Evolutionary conservation across 2,888 invertebrate genomes (phyloP).

Genomic region (Tanypteryx hageni): DNA sequence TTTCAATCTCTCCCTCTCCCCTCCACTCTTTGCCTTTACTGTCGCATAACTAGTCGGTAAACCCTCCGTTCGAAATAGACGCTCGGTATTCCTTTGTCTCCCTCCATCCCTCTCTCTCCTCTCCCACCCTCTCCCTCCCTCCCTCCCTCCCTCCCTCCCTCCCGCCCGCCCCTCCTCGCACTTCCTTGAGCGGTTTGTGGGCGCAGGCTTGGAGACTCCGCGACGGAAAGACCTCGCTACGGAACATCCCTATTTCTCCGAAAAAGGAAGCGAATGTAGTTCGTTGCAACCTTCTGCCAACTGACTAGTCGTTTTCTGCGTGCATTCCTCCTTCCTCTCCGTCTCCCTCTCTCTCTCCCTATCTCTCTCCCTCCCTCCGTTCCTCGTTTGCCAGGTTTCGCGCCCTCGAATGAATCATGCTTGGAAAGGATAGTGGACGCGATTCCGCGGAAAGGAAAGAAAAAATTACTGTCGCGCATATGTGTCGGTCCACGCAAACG

Average conservation of each 20-base stretch:
- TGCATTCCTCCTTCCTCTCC: slow-evolving; percentile 6
- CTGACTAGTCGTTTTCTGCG: neutral
- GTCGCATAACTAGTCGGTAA: neutral
- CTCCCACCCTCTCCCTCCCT: neutral
- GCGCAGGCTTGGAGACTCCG: neutral
- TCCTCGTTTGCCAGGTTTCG: neutral
- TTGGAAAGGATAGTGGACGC: neutral
- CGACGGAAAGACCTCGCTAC: neutral
- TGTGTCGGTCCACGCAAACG: too few relatives aligned
- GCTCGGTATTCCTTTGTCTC: neutral
- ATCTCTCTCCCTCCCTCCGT: neutral
- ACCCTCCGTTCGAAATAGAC: neutral
- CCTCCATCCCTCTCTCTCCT: neutral
- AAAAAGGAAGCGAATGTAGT: slow-evolving; percentile 11
- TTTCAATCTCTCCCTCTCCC: neutral
- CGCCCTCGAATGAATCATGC: neutral
- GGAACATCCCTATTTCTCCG: slow-evolving; percentile 32
- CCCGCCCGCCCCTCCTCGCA: neutral
- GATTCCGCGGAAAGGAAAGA: neutral
- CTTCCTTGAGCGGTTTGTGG: neutral
- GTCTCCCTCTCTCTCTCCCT: neutral
- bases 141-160: neutral
- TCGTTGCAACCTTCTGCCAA: slow-evolving; percentile 18
- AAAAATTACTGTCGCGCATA: too few relatives aligned
- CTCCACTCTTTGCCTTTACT: neutral